Evolutionary conservation across 2,888 invertebrate species (phyloP).

Genomic region (Acanthopleura granulata): DNA sequence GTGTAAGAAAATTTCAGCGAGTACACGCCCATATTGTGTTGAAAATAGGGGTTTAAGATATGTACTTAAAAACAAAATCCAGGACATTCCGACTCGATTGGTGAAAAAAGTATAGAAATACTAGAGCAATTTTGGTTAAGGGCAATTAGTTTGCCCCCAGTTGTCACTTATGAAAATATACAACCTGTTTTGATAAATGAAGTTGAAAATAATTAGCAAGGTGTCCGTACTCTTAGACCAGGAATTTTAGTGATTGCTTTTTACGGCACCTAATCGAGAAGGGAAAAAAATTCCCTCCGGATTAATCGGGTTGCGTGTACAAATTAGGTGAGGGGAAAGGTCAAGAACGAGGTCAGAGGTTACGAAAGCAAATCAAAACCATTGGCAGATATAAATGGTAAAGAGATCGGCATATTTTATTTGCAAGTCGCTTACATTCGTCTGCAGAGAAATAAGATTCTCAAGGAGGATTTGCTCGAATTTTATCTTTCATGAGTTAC

Average conservation of each 20-base stretch:
- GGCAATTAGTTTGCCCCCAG: conserved; percentile 9
- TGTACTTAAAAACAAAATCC: too few species aligned
- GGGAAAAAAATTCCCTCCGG: too few species aligned
- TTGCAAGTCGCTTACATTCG: background rate
- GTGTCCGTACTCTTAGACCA: background rate
- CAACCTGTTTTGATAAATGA: background rate
- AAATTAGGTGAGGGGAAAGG: background rate
- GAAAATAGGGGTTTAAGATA: too few species aligned
- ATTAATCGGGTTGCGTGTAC: too few species aligned
- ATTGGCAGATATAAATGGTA: background rate
- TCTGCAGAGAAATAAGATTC: too few species aligned
- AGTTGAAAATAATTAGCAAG: background rate
- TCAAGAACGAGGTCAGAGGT: background rate
- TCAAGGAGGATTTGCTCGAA: too few species aligned
- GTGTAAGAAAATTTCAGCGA: background rate
- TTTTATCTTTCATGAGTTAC: too few species aligned
- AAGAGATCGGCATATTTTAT: background rate
- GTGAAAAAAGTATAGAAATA: too few species aligned
- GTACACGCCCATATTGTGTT: too few species aligned
- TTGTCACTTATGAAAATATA: conserved; percentile 12
- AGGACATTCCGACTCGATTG: too few species aligned
- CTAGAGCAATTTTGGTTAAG: background rate
- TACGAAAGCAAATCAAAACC: background rate
- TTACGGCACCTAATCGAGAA: too few species aligned
- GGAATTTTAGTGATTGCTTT: too few species aligned